Conservation (phyloP, 2,797 vertebrate species). For the Phrynocephalus forsythii region DNA sequence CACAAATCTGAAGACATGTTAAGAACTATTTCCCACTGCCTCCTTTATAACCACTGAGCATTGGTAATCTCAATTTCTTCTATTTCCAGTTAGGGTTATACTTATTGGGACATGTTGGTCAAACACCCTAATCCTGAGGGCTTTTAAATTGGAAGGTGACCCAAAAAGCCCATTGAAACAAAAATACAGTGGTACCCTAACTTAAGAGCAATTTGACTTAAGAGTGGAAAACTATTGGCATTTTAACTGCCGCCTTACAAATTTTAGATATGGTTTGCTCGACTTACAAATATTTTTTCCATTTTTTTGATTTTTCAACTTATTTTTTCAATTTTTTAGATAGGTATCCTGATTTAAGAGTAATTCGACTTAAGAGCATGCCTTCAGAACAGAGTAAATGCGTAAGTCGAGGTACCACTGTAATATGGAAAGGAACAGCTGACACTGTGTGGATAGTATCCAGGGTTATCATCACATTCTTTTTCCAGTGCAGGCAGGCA, state of each 20-base stretch:
- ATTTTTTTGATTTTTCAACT: too few relatives aligned
- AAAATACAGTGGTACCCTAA: background rate
- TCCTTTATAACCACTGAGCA: background rate
- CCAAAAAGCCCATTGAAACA: conserved; percentile 1
- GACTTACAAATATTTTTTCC: too few relatives aligned
- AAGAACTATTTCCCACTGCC: background rate
- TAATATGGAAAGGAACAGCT: background rate
- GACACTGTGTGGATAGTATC: background rate
- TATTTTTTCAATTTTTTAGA: too few relatives aligned
- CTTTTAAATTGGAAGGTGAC: background rate
- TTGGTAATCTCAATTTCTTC: background rate
- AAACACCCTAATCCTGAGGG: background rate
- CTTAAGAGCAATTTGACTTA: too few relatives aligned
- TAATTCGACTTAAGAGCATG: too few relatives aligned
- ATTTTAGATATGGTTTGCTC: too few relatives aligned
- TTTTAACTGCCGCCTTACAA: too few relatives aligned
- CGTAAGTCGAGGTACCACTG: too few relatives aligned
- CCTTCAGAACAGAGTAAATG: too few relatives aligned
- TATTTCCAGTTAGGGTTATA: background rate
- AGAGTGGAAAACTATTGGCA: too few relatives aligned
- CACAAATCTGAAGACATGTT: background rate
- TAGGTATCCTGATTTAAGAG: too few relatives aligned
- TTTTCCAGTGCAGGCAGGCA: background rate
- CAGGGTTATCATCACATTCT: background rate
- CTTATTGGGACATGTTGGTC: background rate